phyloP scores from a whole-genome alignment of 2,113 vertebrate genomes.

The Pithys albifrons region DNA sequence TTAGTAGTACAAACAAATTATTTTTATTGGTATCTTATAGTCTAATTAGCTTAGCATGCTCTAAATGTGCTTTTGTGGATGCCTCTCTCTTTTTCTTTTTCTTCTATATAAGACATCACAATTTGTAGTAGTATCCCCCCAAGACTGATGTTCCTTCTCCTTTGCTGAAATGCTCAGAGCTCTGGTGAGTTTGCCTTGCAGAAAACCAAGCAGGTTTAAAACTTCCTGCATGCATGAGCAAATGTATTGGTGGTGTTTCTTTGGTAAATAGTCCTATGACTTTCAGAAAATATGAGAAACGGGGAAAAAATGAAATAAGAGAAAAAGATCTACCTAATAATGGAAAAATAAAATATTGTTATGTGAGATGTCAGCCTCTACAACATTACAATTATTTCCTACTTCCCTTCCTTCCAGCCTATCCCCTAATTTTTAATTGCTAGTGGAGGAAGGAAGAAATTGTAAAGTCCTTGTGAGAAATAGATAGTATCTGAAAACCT shows the following conservation, averaged over 20 bases:
- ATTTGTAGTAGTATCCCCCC: not conserved
- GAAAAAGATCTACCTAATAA: not conserved
- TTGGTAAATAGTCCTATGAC: not conserved
- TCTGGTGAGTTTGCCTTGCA: not conserved
- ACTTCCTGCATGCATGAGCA: not conserved
- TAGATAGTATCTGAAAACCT: not conserved
- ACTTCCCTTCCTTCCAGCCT: not conserved
- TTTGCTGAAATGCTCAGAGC: not conserved
- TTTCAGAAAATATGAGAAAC: not conserved
- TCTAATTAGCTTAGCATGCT: not conserved
- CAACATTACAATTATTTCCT: not conserved
- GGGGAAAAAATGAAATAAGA: not conserved
- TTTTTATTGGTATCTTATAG: slow-evolving; percentile 33
- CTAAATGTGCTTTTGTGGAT: slow-evolving; percentile 5
- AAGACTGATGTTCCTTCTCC: not conserved
- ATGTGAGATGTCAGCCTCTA: not conserved
- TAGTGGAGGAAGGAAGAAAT: not conserved
- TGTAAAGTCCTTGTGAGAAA: not conserved
- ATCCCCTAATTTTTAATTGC: not conserved
- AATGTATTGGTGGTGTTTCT: not conserved
- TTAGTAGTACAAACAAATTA: slow-evolving; percentile 47
- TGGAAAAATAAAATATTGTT: not conserved
- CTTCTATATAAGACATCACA: not conserved
- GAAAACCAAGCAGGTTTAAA: not conserved
- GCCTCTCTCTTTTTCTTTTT: not conserved